Evolutionary conservation across 2,888 invertebrate species (phyloP), one percentile per base, ranked within the genome.

Genomic region (Elaeidobius kamerunicus): DNA sequence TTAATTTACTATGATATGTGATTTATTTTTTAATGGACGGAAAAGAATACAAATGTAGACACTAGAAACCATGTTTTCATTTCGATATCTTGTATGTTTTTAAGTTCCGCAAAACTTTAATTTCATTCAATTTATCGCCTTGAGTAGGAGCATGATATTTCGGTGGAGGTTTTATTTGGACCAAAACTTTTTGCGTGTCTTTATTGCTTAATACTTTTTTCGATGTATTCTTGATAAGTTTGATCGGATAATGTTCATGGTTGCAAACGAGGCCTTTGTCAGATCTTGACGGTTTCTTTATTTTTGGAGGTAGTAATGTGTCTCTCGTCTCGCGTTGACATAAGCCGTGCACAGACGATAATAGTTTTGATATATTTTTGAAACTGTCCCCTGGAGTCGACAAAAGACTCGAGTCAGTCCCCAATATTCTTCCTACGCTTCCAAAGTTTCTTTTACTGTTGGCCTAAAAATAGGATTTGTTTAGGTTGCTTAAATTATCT

Each of bases 81-180:
- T 30, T 11, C 11, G 9, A 30, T 7, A 30, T 3, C 12, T 30
- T 30, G 30, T 30, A n/a, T 23, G 23, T 9, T 39, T 47, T 47
- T 9, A 18, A n/a, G 34, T 12, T 52, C 14, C 50, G 35, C 4
- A 30, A 12, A 3, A 53, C 53, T 36, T 63, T 63, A 15, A 61
- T 63, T 47, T 60, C 57, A 46, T 63, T 62, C 23, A 63, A 47
- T 23, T 59, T 60, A 44, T 63, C 63, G 9, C 63, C 63, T 40
- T 63, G 63, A 3, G 59, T 61, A 2, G 46, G 19, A 7, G 16
- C 17, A 34, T 19, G 7, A 16, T 20, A 19, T 44, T 15, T 30
- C 1, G 27, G 15, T 11, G 11, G 17, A 3, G 30, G 11, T 30
- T 11, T 30, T 9, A 35, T 3, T 11, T 15, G 14, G 3, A 35